Percentiles rank a stretch among this genome's conserved stretches.
These are phyloP conservation scores for Xenopus borealis DNA, from an alignment of 2,113 vertebrate genomes.

Conservation along the genomic window DNA sequence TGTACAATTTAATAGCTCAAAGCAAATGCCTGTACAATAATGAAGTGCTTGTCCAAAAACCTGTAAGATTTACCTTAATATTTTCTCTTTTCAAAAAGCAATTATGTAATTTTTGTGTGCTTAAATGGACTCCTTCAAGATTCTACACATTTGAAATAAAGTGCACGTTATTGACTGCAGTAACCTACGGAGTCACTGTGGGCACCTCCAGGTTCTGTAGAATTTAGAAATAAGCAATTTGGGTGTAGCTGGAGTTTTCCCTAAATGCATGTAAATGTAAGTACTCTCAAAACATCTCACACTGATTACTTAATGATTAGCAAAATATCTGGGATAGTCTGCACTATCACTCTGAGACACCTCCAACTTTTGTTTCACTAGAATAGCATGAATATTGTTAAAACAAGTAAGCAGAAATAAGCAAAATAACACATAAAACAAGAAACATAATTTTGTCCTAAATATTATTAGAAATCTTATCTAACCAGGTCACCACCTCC, in stretches of 20 bases:
- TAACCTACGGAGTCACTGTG: too few species aligned
- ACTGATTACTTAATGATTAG: too few species aligned
- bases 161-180: neutral
- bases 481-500: constrained; percentile 35
- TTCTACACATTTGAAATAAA: neutral
- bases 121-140: neutral
- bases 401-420: neutral
- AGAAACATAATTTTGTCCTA: constrained; percentile 7
- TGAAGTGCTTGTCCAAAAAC: neutral
- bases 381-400: too few species aligned
- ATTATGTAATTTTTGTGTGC: neutral
- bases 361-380: too few species aligned
- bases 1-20: neutral
- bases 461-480: constrained; percentile 33
- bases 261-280: too few species aligned
- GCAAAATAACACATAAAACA: constrained; percentile 13
- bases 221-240: too few species aligned
- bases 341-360: too few species aligned
- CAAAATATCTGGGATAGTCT: too few species aligned
- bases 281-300: too few species aligned
- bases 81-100: neutral
- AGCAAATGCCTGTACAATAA: neutral
- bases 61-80: neutral
- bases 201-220: too few species aligned
- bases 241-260: too few species aligned